These are phyloP conservation scores for Agriopis leucophaearia DNA, from an alignment of 2,888 invertebrate genomes.

Conservation along the genomic window DNA sequence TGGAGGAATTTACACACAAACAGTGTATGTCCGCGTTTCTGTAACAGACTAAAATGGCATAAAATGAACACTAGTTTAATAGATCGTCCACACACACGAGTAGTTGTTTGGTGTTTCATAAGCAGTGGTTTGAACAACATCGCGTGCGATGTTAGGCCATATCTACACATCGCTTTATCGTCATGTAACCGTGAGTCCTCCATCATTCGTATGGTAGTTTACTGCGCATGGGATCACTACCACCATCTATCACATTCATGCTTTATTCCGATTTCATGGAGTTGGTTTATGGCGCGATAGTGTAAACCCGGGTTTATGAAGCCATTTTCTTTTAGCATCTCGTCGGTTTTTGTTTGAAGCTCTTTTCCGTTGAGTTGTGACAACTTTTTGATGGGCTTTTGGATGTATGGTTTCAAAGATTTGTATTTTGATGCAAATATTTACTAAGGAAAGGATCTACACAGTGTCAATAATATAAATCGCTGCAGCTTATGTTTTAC, in stretches of 20 bases:
- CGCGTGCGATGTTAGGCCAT: constrained; percentile 28
- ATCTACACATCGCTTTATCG: constrained; percentile 30
- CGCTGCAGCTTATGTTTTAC: not conserved
- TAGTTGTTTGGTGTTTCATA: constrained; percentile 19
- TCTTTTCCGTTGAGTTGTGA: constrained; percentile 13
- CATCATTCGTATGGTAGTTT: constrained; percentile 20
- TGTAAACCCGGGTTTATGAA: constrained; percentile 28
- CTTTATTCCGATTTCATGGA: constrained; percentile 33
- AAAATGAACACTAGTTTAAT: not conserved
- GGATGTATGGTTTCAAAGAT: not conserved
- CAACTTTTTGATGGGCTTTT: constrained; percentile 10
- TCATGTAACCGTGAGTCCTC: constrained; percentile 14
- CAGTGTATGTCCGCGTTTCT: too few species aligned
- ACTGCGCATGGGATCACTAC: constrained; percentile 37
- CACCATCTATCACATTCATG: constrained; percentile 41
- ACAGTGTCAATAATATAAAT: not conserved
- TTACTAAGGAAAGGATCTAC: not conserved
- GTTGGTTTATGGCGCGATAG: constrained; percentile 35
- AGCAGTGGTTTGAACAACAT: constrained; percentile 23
- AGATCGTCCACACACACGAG: constrained; percentile 8
- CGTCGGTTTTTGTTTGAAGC: constrained; percentile 16
- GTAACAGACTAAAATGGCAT: too few species aligned
- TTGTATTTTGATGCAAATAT: not conserved
- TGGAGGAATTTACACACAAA: too few species aligned
- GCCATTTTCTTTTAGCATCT: constrained; percentile 21